Base-by-base conservation (phyloP, 2,113 vertebrate species). In the Salvelinus sp. region DNA sequence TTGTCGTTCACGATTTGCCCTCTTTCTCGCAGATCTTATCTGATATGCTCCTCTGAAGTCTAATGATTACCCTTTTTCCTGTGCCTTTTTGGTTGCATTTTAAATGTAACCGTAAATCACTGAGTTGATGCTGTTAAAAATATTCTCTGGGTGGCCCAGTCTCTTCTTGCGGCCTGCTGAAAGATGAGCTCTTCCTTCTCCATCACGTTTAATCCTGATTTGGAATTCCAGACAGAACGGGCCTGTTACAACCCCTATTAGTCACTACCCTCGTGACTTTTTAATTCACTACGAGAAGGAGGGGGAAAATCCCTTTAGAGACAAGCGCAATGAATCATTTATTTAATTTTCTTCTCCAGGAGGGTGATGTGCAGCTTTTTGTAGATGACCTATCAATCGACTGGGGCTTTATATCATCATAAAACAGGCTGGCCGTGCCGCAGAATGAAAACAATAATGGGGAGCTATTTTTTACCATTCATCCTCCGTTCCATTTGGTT, bases 371-470 rank as follows among this genome's bases (percentile, higher is more conserved):
- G 60, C 38, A 22, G 54, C 68, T 82, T 68, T 71, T 77, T 50
- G 65, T 68, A 57, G 77, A 74, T 58, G 74, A 79, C 76, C 76
- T 65, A 75, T 82, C 63, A 81, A 48, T 79, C 38, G 20, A 64
- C 23, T 58, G 27, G 20, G n/a, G 67, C 72, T 80, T 66, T 75
- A 44, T 66, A 48, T 76, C 27, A 76, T 69, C 50, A 30, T 76
- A 69, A 80, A 84, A 72, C n/a, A 6, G 25, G 13, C 0, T 33
- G 3, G 27, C 67, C 13, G 18, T 9, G 48, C 71, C 25, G 6
- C 28, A 7, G 2, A 20, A 74, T 18, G 33, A 72, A 23, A 76
- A 66, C 2, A 16, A 1, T n/a, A 16, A n/a, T 33, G 23, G 28
- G 14, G 12, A 13, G 66, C 54, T 70, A n/a, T 72, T 28, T 69